These are phyloP conservation scores for Xenops minutus DNA, from an alignment of 2,797 vertebrate genomes.

Conservation along the genomic window DNA sequence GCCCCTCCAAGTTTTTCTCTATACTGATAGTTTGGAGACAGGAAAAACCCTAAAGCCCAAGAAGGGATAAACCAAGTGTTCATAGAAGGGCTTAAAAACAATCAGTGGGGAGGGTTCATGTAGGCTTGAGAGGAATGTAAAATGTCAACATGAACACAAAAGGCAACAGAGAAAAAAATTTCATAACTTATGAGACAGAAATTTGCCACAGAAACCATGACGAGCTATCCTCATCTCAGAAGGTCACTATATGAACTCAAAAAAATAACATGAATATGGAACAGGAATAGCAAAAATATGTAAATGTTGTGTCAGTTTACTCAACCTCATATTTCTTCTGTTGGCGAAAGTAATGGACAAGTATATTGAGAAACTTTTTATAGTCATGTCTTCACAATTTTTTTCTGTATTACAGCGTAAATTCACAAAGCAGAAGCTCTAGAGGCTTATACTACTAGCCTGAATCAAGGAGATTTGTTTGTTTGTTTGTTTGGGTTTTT, in stretches of 20 bases:
- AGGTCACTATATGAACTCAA: not conserved
- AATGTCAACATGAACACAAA: not conserved
- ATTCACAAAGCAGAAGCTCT: not conserved
- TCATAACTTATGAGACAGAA: not conserved
- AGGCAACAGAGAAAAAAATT: not conserved
- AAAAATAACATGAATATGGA: not conserved
- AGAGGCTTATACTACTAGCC: not conserved
- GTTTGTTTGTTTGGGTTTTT: too few relatives aligned
- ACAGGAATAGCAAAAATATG: not conserved
- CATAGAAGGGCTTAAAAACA: not conserved
- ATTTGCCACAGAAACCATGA: not conserved
- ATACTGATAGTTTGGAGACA: not conserved
- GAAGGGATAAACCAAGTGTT: not conserved
- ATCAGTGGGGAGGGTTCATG: not conserved
- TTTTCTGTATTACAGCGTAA: not conserved
- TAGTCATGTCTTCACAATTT: not conserved
- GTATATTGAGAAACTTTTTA: not conserved
- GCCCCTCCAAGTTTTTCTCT: not conserved
- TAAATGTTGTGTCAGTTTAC: not conserved
- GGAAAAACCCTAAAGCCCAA: not conserved
- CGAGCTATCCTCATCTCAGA: not conserved
- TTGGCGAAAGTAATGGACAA: not conserved
- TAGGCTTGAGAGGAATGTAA: not conserved
- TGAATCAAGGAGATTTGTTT: not conserved
- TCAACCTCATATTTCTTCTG: fast-evolving